A percentile compares a stretch with the other conserved stretches of the same genome.
Conservation (phyloP, 2,797 vertebrate genomes). For the Phrynocephalus forsythii region DNA sequence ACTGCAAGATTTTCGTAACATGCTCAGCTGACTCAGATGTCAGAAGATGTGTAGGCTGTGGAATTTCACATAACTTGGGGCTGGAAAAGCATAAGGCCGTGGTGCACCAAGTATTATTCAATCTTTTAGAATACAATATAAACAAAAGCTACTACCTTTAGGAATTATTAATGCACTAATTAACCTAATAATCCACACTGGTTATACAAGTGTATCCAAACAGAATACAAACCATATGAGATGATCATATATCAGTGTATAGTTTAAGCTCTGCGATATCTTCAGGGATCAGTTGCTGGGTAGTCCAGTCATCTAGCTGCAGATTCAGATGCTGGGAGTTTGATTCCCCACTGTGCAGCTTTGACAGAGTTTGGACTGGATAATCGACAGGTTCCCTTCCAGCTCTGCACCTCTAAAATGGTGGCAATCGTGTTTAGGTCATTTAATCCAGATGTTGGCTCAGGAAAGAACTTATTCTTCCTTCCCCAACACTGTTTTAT, state of each 20-base stretch:
- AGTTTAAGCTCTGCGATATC: too few relatives aligned
- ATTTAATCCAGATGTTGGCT: neutral
- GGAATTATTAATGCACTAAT: neutral
- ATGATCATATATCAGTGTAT: neutral
- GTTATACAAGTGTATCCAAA: neutral
- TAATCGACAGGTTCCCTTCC: too few relatives aligned
- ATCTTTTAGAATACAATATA: constrained; percentile 14
- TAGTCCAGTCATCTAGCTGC: too few relatives aligned
- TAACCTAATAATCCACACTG: neutral
- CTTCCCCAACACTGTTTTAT: neutral
- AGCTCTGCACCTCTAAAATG: too few relatives aligned
- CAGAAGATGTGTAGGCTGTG: neutral
- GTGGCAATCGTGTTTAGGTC: neutral
- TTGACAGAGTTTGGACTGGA: too few relatives aligned
- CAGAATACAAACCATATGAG: neutral
- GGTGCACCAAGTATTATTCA: neutral
- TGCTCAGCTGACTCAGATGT: neutral
- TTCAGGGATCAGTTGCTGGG: neutral
- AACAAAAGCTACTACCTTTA: neutral
- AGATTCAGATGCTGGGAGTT: too few relatives aligned
- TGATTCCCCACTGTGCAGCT: too few relatives aligned
- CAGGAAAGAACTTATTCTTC: neutral
- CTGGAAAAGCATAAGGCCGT: constrained; percentile 4
- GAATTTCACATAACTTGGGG: neutral
- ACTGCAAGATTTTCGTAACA: neutral